These are phyloP conservation scores for Drosophila athabasca DNA, from an alignment of 1,140 invertebrate species.

Conservation along the genomic window DNA sequence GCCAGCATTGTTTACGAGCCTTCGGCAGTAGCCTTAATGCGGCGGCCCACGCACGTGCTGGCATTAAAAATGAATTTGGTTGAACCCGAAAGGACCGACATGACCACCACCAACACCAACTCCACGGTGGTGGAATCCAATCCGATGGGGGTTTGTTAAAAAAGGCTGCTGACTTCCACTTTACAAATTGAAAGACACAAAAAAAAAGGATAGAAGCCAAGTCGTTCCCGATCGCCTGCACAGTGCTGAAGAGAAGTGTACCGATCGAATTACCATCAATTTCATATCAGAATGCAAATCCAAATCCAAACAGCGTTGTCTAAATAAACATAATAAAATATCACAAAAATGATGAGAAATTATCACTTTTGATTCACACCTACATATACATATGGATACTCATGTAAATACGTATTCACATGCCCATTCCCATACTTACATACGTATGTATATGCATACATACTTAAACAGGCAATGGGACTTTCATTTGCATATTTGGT, in stretches of 20 bases:
- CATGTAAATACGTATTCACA: no score
- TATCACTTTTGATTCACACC: no score
- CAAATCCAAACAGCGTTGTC: no score
- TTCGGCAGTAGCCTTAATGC: conserved; percentile 49
- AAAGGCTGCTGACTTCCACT: conserved; percentile 39
- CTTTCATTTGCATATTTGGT: conserved; percentile 23
- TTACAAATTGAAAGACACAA: conserved; percentile 52
- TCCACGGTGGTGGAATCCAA: conserved; percentile 25
- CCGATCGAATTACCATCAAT: no score
- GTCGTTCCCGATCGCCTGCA: neutral
- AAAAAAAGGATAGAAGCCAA: neutral
- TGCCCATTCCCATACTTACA: neutral
- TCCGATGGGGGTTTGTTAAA: conserved; percentile 39
- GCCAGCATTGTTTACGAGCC: conserved; percentile 57
- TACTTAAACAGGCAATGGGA: neutral
- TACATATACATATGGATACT: no score
- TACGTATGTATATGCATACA: neutral
- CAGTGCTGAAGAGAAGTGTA: no score
- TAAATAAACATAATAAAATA: no score
- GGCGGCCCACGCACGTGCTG: conserved; percentile 49
- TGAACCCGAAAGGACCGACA: conserved; percentile 3
- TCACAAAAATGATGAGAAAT: no score
- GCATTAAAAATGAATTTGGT: conserved; percentile 73
- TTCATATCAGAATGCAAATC: no score
- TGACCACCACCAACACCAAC: conserved; percentile 1